Conservation (phyloP, 2,797 vertebrate species). For the Gambelia wislizenii region DNA sequence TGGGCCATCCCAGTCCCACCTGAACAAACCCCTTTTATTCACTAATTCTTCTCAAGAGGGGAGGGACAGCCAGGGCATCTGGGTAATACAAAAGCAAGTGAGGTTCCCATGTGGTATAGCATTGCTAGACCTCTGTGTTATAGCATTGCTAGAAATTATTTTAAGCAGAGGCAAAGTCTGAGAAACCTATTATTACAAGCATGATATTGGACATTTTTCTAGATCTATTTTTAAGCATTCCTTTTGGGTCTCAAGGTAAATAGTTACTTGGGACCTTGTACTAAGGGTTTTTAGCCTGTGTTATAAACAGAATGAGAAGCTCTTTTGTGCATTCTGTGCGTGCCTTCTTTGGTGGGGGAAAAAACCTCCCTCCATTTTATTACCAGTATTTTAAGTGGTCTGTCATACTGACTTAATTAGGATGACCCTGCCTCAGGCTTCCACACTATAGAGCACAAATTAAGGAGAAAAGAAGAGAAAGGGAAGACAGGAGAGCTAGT, state of each 20-base stretch:
- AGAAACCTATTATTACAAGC: not conserved
- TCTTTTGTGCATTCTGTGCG: not conserved
- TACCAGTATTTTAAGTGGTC: not conserved
- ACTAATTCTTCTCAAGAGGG: no score
- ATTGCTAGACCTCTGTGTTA: not conserved
- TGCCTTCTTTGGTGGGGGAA: not conserved
- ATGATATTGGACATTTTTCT: not conserved
- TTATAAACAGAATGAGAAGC: conserved; percentile 8
- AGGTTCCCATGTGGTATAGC: not conserved
- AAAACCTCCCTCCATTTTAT: conserved; percentile 2
- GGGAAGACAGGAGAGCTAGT: not conserved
- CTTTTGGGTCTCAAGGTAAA: not conserved
- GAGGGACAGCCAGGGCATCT: no score
- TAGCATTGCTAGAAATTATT: not conserved
- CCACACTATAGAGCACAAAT: conserved; percentile 25
- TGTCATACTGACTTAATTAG: conserved; percentile 46
- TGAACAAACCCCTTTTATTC: no score
- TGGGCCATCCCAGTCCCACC: no score
- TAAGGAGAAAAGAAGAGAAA: not conserved
- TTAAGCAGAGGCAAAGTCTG: conserved; percentile 3
- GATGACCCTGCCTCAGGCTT: conserved; percentile 2
- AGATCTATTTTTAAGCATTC: conserved; percentile 39
- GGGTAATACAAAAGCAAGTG: no score
- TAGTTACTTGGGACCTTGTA: conserved; percentile 22
- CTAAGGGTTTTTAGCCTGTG: conserved; percentile 17